Evolutionary conservation across 2,888 invertebrate species (phyloP).

Genomic region (Yponomeuta evonymella): DNA sequence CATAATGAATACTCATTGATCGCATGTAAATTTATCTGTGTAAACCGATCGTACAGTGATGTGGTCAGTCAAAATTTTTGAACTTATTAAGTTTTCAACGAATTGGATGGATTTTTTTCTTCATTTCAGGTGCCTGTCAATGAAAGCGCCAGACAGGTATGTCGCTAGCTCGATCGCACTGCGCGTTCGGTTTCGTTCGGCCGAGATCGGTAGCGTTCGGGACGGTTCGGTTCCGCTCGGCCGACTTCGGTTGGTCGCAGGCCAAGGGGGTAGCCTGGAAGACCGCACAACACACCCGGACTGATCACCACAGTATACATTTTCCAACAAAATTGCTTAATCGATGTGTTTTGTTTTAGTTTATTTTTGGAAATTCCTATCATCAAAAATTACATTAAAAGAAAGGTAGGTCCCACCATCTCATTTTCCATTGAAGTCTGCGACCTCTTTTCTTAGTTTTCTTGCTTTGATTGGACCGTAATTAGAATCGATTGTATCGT

Average conservation of each 20-base stretch:
- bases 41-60: conserved; percentile 33
- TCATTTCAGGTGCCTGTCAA: conserved; percentile 85
- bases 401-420: conserved; percentile 53
- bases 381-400: neutral
- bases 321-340: conserved; percentile 67
- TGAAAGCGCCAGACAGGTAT: conserved; percentile 85
- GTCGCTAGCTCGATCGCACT: conserved; percentile 65
- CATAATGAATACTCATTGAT: conserved; percentile 19
- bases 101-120: conserved; percentile 80
- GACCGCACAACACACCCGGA: conserved; percentile 72
- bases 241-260: conserved; percentile 52
- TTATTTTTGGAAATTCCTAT: conserved; percentile 35
- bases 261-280: conserved; percentile 72
- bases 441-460: conserved; percentile 29
- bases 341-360: conserved; percentile 67
- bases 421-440: conserved; percentile 50
- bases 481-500: conserved; percentile 55
- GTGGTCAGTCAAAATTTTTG: conserved; percentile 41
- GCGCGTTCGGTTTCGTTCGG: conserved; percentile 68
- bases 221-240: conserved; percentile 43
- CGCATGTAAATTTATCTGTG: conserved; percentile 77
- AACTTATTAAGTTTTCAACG: conserved; percentile 76
- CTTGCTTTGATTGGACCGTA: conserved; percentile 52
- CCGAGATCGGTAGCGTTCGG: conserved; percentile 66
- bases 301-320: conserved; percentile 60